Percentiles rank a stretch among this genome's conserved stretches.
These are phyloP conservation scores for Autographa pulchrina DNA, from an alignment of 2,888 invertebrate genomes.

Conservation along the genomic window DNA sequence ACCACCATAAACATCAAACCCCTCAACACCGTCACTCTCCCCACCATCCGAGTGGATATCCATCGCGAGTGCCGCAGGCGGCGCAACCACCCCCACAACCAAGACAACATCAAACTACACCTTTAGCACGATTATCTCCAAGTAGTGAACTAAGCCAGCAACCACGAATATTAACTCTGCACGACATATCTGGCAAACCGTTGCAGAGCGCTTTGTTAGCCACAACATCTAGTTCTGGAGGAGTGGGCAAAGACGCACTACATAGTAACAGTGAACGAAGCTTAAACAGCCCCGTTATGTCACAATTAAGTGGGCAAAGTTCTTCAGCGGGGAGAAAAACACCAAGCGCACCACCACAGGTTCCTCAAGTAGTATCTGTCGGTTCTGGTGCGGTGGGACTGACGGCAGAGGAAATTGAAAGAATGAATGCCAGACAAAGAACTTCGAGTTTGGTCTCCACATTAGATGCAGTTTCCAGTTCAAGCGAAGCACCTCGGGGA, in stretches of 20 bases:
- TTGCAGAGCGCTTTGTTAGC: conserved; percentile 96
- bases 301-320: conserved; percentile 96
- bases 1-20: conserved; percentile 93
- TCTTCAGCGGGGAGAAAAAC: conserved; percentile 94
- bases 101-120: conserved; percentile 96
- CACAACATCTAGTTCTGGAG: conserved; percentile 96
- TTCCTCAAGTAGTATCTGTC: conserved; percentile 91
- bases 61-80: conserved; percentile 92
- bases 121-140: conserved; percentile 96
- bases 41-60: conserved; percentile 93
- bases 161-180: conserved; percentile 96
- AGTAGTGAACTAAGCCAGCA: conserved; percentile 98
- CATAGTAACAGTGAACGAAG: conserved; percentile 97
- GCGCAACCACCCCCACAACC: conserved; percentile 92
- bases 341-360: conserved; percentile 91
- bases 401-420: conserved; percentile 97
- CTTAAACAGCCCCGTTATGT: conserved; percentile 97
- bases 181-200: conserved; percentile 98
- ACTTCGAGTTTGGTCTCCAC: conserved; percentile 97
- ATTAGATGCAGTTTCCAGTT: conserved; percentile 97
- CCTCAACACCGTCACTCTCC: conserved; percentile 94
- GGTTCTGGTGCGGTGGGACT: conserved; percentile 93
- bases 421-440: conserved; percentile 95
- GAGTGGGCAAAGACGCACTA: conserved; percentile 96
- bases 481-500: conserved; percentile 94